These are phyloP conservation scores for Ormyrus rosae DNA, from an alignment of 2,888 invertebrate genomes.

Conservation along the genomic window DNA sequence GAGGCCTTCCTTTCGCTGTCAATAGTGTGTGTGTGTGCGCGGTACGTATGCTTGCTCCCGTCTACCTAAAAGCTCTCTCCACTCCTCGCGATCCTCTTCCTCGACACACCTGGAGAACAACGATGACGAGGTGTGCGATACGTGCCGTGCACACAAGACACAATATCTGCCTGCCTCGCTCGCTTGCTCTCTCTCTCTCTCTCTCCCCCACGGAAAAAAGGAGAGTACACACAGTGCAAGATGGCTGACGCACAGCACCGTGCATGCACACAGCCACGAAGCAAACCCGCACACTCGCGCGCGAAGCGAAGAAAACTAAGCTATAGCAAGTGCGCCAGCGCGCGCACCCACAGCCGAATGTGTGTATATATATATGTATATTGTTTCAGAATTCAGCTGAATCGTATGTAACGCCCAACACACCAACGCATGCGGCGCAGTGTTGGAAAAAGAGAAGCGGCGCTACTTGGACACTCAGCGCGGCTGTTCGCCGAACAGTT, in stretches of 20 bases:
- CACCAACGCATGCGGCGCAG: background rate
- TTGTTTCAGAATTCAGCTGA: slow-evolving; percentile 7
- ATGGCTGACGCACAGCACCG: slow-evolving; percentile 25
- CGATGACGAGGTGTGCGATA: too few species aligned
- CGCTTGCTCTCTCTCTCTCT: background rate
- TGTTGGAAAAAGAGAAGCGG: background rate
- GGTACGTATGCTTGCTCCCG: background rate
- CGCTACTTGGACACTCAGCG: background rate
- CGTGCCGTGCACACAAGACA: too few species aligned
- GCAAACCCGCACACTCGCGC: background rate
- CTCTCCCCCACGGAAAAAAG: slow-evolving; percentile 1
- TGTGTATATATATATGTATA: background rate
- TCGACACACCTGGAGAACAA: too few species aligned
- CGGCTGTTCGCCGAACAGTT: background rate
- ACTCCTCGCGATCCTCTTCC: background rate
- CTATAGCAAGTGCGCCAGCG: slow-evolving; percentile 25
- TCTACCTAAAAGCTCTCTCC: background rate
- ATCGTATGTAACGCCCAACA: background rate
- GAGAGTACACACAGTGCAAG: slow-evolving; percentile 24
- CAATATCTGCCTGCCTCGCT: background rate
- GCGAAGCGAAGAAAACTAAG: background rate
- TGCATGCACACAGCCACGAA: too few species aligned
- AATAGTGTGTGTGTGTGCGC: slow-evolving; percentile 17
- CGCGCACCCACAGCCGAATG: slow-evolving; percentile 25
- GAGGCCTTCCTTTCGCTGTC: slow-evolving; percentile 28